Percentiles rank a stretch among this genome's conserved stretches.
Conservation (phyloP, 2,797 vertebrate species). For the Scarus forsteni region DNA sequence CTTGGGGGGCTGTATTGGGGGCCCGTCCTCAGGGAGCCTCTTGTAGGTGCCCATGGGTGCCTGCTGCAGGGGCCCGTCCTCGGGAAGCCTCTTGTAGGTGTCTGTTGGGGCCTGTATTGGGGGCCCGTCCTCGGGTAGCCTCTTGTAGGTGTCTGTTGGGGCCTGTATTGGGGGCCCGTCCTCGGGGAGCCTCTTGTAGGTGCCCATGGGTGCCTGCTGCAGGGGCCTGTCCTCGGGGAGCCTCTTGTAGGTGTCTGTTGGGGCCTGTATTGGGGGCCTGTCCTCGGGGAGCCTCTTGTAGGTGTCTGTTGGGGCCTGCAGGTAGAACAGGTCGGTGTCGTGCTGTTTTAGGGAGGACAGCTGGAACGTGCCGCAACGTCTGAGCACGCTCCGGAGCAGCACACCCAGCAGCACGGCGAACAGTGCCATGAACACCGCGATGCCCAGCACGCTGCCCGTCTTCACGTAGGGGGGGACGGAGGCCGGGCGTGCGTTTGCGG, state of each 20-base stretch:
- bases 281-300: conserved; percentile 73
- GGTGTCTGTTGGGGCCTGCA: conserved; percentile 78
- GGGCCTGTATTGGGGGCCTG: too few relatives aligned
- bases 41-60: conserved; percentile 76
- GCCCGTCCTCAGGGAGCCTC: conserved; percentile 61
- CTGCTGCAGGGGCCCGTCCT: too few relatives aligned
- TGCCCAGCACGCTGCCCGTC: conserved; percentile 82
- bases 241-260: too few relatives aligned
- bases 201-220: too few relatives aligned
- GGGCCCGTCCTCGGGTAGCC: conserved; percentile 59
- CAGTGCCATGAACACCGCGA: conserved; percentile 66
- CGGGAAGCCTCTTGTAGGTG: conserved; percentile 70
- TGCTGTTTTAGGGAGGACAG: conserved; percentile 74
- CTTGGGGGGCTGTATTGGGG: conserved; percentile 76
- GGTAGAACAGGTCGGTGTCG: conserved; percentile 78
- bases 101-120: conserved; percentile 78
- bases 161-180: too few relatives aligned
- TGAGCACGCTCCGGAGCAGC: conserved; percentile 63
- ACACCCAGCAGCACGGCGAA: conserved; percentile 62
- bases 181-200: conserved; percentile 71
- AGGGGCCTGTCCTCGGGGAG: too few relatives aligned
- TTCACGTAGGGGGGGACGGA: conserved; percentile 54
- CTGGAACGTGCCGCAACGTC: conserved; percentile 65
- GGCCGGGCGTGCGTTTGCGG: not conserved
- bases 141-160: conserved; percentile 72